Evolutionary conservation across 2,888 invertebrate genomes (phyloP), one percentile per base, ranked within the genome.

Genomic region (Elysia crispata): DNA sequence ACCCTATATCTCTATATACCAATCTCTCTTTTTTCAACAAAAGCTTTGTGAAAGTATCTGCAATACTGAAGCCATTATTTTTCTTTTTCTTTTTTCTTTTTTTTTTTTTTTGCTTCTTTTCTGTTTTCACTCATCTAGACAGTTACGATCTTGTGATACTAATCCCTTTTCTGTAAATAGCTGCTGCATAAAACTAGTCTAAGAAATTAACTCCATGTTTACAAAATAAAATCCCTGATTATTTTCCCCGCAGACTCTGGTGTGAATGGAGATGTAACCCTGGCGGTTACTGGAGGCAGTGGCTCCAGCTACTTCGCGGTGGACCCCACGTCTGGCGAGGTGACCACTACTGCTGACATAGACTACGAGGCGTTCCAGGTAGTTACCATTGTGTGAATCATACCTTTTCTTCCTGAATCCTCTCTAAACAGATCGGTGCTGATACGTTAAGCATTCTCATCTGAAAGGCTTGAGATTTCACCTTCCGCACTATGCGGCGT

Each of bases 311-410:
- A 79, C 23, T 90, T 90, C 80, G 57, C 77, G 6, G 84, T 90
- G 49, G 86, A 86, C 77, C 28, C 80, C 1, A 54, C 76, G 15
- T 81, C 85, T 13, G 90, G 90, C 15, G 79, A 74, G 8, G 80
- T 90, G 20, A 80, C 82, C 8, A 83, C 86, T 1, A 72, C 66
- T 11, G 84, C 80, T 0, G 78, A 78, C 8, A 79, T 87, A 3
- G 89, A 90, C 80, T 89, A 87, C 74, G 90, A 90, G 79, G 77
- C 82, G 0, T 49, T 76, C 11, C 67, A 70, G 50, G 79, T 82
- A 31, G 18, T n/a, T n/a, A n/a, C n/a, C n/a, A n/a, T n/a, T n/a
- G n/a, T n/a, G n/a, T n/a, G n/a, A n/a, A n/a, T n/a, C n/a, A n/a
- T n/a, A n/a, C n/a, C n/a, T n/a, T n/a, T n/a, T n/a, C n/a, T n/a